phyloP scores from a whole-genome alignment of 2,113 vertebrate genomes.

The Chaetodon trifascialis region DNA sequence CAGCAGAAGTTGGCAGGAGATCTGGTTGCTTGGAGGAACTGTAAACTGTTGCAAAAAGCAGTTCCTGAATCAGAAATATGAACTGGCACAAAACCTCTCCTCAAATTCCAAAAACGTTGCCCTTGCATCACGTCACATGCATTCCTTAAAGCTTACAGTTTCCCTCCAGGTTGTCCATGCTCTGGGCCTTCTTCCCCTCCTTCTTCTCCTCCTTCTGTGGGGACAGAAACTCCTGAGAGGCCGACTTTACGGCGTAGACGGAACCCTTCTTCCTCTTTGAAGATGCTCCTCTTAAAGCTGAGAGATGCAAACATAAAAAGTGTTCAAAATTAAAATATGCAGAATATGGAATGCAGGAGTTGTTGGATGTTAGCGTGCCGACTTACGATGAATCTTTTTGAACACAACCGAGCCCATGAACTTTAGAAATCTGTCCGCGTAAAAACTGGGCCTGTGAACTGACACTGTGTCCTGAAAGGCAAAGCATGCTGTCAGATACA shows the following conservation, averaged over 20 bases:
- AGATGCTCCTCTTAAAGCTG: constrained; percentile 90
- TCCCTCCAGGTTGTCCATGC: constrained; percentile 92
- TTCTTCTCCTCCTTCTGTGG: constrained; percentile 83
- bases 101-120: background rate
- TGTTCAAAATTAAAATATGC: background rate
- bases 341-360: background rate
- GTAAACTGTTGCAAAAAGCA: constrained; percentile 78
- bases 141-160: constrained; percentile 80
- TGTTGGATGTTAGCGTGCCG: too few relatives aligned
- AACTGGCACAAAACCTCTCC: background rate
- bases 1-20: constrained; percentile 85
- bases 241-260: constrained; percentile 86
- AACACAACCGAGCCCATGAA: constrained; percentile 96
- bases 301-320: background rate
- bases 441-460: constrained; percentile 95
- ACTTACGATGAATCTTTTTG: constrained; percentile 92
- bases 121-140: background rate
- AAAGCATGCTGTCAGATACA: background rate
- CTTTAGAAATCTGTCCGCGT: constrained; percentile 94
- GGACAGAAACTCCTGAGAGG: constrained; percentile 91
- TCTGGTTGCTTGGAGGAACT: constrained; percentile 86
- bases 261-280: constrained; percentile 91
- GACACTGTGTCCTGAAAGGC: constrained; percentile 91
- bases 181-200: constrained; percentile 89
- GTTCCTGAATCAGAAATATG: background rate